Evolutionary conservation across 2,113 vertebrate species (phyloP).

Genomic region (Cyrtonyx montezumae): DNA sequence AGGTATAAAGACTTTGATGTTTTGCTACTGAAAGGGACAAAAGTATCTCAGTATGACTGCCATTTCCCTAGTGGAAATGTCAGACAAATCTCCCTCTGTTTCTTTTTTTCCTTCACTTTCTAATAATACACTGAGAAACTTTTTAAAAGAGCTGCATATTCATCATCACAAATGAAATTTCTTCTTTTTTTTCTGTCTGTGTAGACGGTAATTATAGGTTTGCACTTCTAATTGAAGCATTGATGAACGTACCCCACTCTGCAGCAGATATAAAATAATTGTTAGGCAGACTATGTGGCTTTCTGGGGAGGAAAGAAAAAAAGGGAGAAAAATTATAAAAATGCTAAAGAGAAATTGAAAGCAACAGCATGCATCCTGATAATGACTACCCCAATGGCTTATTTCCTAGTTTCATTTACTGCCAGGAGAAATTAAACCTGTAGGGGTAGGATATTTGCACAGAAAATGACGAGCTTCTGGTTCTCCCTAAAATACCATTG

Average conservation of each 20-base stretch:
- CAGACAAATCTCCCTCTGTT: conserved; percentile 36
- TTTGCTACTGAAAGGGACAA: conserved; percentile 22
- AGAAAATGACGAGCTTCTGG: not conserved
- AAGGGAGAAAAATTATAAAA: not conserved
- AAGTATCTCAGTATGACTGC: conserved; percentile 17
- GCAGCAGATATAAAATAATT: conserved; percentile 56
- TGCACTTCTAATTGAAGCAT: conserved; percentile 48
- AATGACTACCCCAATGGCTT: not conserved
- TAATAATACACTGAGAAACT: conserved; percentile 58
- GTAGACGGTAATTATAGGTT: conserved; percentile 54
- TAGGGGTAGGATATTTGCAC: not conserved
- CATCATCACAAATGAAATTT: conserved; percentile 54
- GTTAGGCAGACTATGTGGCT: not conserved
- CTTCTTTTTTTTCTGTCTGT: conserved; percentile 31
- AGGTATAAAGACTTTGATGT: not conserved
- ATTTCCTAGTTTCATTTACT: conserved; percentile 26
- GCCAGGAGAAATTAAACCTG: not conserved
- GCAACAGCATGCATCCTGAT: conserved; percentile 6
- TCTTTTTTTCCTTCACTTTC: conserved; percentile 45
- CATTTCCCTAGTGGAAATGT: conserved; percentile 28
- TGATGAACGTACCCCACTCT: conserved; percentile 35
- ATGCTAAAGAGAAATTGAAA: not conserved
- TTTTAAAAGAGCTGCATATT: conserved; percentile 42
- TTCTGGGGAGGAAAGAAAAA: not conserved
- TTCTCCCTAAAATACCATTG: not conserved